Evolutionary conservation across 2,113 vertebrate species (phyloP).

Genomic region (Corythaeola cristata): DNA sequence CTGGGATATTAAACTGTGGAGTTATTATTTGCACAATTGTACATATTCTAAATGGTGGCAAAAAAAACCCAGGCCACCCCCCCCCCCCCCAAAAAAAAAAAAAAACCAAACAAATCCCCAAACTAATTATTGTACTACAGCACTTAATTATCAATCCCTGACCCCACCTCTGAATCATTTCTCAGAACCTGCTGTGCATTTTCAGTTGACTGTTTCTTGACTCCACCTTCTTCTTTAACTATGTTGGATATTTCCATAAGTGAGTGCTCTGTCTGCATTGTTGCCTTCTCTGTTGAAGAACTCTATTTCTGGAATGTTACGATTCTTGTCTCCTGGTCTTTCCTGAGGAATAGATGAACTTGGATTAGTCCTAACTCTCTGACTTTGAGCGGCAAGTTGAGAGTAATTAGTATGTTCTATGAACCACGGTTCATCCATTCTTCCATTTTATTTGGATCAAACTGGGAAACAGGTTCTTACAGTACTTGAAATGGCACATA

Average conservation of each 20-base stretch:
- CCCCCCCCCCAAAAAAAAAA: too few relatives aligned
- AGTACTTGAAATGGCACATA: rapidly evolving
- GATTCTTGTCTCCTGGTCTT: not conserved
- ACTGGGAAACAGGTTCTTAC: not conserved
- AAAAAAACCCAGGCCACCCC: not conserved
- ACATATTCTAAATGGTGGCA: not conserved
- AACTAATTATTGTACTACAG: not conserved
- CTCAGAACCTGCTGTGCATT: not conserved
- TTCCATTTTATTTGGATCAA: not conserved
- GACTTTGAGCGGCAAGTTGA: not conserved
- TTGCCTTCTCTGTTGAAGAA: not conserved
- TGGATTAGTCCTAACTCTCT: not conserved
- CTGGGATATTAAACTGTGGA: not conserved
- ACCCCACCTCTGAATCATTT: not conserved
- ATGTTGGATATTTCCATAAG: not conserved
- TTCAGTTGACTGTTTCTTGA: not conserved
- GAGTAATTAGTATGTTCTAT: not conserved
- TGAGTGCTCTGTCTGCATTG: rapidly evolving
- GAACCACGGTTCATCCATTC: not conserved
- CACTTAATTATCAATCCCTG: not conserved
- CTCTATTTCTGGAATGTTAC: not conserved
- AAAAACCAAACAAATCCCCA: not conserved
- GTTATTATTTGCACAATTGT: not conserved
- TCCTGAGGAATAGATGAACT: not conserved
- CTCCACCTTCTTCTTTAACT: not conserved